Conservation (phyloP, 1,140 invertebrate genomes). For the Druon quercuslanigerum region DNA sequence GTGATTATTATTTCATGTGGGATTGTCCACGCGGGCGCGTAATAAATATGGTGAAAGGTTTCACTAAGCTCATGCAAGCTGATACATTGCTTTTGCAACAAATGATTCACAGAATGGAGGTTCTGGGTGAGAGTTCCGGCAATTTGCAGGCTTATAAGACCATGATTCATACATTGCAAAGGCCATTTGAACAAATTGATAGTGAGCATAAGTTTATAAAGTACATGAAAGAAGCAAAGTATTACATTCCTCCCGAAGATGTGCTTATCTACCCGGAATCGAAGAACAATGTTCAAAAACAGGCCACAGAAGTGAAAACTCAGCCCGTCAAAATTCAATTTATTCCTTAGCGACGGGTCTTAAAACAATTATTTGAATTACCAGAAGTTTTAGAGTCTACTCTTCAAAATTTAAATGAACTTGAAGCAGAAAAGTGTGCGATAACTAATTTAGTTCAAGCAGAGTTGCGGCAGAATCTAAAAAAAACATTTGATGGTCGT, state of each 20-base stretch:
- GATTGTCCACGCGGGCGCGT: too few relatives aligned
- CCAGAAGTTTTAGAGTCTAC: slow-evolving; percentile 15
- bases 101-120: too few relatives aligned
- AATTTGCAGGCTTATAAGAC: too few relatives aligned
- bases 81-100: too few relatives aligned
- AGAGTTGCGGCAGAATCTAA: background rate
- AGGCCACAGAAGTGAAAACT: slow-evolving; percentile 18
- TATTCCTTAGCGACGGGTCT: slow-evolving; percentile 33
- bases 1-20: too few relatives aligned
- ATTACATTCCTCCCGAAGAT: slow-evolving; percentile 9
- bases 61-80: too few relatives aligned
- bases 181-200: slow-evolving; percentile 33
- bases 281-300: slow-evolving; percentile 1
- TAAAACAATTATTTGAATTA: slow-evolving; percentile 26
- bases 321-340: slow-evolving; percentile 26
- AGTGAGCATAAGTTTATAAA: slow-evolving; percentile 32
- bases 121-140: too few relatives aligned
- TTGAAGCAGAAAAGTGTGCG: background rate
- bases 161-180: slow-evolving; percentile 2
- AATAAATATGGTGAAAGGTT: too few relatives aligned
- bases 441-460: background rate
- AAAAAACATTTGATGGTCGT: slow-evolving; percentile 21
- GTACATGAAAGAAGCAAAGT: slow-evolving; percentile 31
- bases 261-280: background rate
- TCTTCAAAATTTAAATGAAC: slow-evolving; percentile 9